Percentiles rank a stretch among this genome's conserved stretches.
Evolutionary conservation across 2,888 invertebrate species (phyloP).

Genomic region (Seira musarum): DNA sequence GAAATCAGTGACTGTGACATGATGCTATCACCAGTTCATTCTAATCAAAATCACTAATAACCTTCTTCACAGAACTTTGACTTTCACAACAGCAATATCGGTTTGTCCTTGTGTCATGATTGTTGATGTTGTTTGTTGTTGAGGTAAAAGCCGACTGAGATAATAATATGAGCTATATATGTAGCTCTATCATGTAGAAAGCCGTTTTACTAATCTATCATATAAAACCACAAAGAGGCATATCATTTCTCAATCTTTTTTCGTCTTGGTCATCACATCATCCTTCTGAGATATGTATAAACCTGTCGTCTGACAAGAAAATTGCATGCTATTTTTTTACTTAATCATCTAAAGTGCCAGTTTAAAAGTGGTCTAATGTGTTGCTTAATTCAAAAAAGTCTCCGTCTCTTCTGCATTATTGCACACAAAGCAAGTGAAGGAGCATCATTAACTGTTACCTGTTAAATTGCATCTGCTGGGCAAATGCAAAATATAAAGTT

Average conservation of each 20-base stretch:
- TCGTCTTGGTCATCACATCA: slow-evolving; percentile 21
- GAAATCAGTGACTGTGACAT: neutral
- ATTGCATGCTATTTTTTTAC: slow-evolving; percentile 29
- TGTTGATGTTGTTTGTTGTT: slow-evolving; percentile 7
- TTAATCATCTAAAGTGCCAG: slow-evolving; percentile 34
- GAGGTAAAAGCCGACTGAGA: neutral
- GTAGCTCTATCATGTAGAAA: too few species aligned
- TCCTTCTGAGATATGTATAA: slow-evolving; percentile 16
- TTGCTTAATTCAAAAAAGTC: neutral
- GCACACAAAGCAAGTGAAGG: too few species aligned
- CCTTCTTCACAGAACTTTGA: neutral
- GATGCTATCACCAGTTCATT: neutral
- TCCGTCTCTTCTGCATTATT: too few species aligned
- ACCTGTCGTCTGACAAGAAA: slow-evolving; percentile 38
- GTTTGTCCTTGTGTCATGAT: neutral
- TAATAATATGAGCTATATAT: neutral
- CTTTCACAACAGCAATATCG: neutral
- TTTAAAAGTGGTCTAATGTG: slow-evolving; percentile 37
- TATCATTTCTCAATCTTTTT: too few species aligned
- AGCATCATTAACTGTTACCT: too few species aligned
- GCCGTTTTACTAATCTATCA: too few species aligned
- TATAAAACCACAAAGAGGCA: too few species aligned
- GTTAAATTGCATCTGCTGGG: too few species aligned
- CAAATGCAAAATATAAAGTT: too few species aligned
- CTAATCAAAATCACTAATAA: neutral